phyloP scores from a whole-genome alignment of 1,140 invertebrate species.

The Calliphora vicina region DNA sequence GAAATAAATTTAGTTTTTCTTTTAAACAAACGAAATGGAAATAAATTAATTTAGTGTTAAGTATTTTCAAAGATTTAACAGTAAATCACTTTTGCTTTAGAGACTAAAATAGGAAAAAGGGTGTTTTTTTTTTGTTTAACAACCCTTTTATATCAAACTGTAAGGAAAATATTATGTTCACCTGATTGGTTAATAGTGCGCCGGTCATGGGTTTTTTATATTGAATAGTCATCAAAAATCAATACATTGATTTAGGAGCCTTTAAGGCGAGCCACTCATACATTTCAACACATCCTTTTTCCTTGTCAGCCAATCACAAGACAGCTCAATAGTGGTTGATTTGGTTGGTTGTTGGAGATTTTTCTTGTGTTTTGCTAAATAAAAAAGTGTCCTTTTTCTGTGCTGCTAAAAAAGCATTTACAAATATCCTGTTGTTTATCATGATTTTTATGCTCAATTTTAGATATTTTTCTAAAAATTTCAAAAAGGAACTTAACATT shows the following conservation, averaged over 20 bases:
- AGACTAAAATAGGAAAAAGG: neutral
- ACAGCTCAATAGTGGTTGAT: slow-evolving; percentile 13
- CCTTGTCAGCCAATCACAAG: slow-evolving; percentile 4
- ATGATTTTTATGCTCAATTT: slow-evolving; percentile 20
- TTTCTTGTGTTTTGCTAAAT: neutral
- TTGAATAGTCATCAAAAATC: slow-evolving; percentile 62
- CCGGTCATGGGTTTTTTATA: slow-evolving; percentile 3
- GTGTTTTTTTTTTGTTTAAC: neutral
- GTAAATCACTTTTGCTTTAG: neutral
- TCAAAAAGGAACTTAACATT: neutral
- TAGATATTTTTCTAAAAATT: neutral
- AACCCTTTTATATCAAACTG: neutral
- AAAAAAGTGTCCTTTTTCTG: neutral
- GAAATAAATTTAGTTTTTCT: neutral
- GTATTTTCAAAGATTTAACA: neutral
- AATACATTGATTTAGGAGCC: slow-evolving; percentile 47
- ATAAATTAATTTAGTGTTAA: too few relatives aligned
- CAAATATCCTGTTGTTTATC: neutral
- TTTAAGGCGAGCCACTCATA: neutral
- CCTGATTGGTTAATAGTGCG: neutral
- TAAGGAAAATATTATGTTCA: neutral
- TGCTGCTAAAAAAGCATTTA: neutral
- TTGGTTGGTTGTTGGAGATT: neutral
- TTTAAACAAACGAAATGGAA: too few relatives aligned
- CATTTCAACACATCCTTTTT: neutral